Evolutionary conservation across 2,797 vertebrate species (phyloP), one percentile per base, ranked within the genome.

Genomic region (Tenualosa thibaudeaui): DNA sequence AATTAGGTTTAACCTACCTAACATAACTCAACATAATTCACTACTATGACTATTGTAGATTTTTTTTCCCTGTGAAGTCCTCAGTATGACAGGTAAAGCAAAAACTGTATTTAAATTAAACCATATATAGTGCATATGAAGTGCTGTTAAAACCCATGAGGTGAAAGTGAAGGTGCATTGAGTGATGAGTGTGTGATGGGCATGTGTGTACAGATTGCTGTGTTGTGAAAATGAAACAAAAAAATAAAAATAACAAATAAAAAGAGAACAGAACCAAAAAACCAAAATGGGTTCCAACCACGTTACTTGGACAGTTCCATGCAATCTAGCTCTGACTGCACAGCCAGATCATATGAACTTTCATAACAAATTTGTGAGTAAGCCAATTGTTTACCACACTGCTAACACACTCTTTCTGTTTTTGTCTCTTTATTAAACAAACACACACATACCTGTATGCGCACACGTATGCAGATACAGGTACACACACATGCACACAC

Each of bases 41-140:
- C n/a, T n/a, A 49, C 46, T 68, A 37, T 71, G 26, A 71, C 7
- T 49, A 31, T 9, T 15, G 65, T 37, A 15, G 31, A 5, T 37
- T 13, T 51, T 51, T 7, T 12, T 71, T 37, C n/a, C 4, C 26
- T 17, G 31, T 71, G n/a, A 75, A 19, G 40, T 78, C 71, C 71
- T 78, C 71, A 46, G 37, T 43, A 46, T 78, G 40, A n/a, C 71
- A 9, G 40, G 6, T 78, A 78, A 78, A 78, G 71, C 71, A 78
- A 15, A 22, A 68, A 24, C 1, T 37, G 40, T 78, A 40, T 78
- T 78, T 19, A 46, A 43, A 43, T 78, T 78, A 78, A 46, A 17
- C 68, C 68, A 75, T 43, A 19, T 37, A 40, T 40, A 75, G 68
- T 75, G 68, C 15, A 17, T 26, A 3, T 2, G 40, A 78, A 78